Evolutionary conservation across 2,113 vertebrate species (phyloP).

Genomic region (Turnix velox): DNA sequence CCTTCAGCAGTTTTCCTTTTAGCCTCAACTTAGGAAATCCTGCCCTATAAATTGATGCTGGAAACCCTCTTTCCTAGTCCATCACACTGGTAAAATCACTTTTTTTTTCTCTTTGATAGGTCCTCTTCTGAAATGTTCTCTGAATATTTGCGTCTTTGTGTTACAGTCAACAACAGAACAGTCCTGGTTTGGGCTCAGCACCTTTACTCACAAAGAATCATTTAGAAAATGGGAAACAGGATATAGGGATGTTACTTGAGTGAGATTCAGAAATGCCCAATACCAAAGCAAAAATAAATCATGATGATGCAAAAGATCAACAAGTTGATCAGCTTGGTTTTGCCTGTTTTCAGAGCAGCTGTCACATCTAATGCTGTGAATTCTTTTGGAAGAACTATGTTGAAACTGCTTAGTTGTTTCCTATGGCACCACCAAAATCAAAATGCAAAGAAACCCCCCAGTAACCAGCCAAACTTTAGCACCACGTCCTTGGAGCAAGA

Average conservation of each 20-base stretch:
- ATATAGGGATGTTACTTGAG: not conserved
- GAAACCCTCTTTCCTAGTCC: not conserved
- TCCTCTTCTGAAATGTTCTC: not conserved
- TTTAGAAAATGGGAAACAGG: not conserved
- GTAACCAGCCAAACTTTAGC: not conserved
- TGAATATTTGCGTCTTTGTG: not conserved
- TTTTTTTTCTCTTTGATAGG: not conserved
- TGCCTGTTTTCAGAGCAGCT: not conserved
- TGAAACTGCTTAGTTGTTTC: not conserved
- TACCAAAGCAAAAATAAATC: not conserved
- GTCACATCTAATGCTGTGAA: not conserved
- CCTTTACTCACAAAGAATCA: not conserved
- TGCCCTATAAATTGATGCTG: not conserved
- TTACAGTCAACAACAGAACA: not conserved
- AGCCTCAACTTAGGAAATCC: not conserved
- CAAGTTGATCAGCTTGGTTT: not conserved
- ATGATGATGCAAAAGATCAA: not conserved
- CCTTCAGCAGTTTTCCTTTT: not conserved
- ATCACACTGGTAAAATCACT: not conserved
- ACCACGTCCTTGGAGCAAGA: not conserved
- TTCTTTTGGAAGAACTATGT: not conserved
- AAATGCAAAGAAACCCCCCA: not conserved
- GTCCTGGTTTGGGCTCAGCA: not conserved
- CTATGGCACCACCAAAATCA: not conserved
- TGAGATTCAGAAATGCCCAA: not conserved